phyloP scores from a whole-genome alignment of 2,113 vertebrate genomes.

The Cygnus atratus region DNA sequence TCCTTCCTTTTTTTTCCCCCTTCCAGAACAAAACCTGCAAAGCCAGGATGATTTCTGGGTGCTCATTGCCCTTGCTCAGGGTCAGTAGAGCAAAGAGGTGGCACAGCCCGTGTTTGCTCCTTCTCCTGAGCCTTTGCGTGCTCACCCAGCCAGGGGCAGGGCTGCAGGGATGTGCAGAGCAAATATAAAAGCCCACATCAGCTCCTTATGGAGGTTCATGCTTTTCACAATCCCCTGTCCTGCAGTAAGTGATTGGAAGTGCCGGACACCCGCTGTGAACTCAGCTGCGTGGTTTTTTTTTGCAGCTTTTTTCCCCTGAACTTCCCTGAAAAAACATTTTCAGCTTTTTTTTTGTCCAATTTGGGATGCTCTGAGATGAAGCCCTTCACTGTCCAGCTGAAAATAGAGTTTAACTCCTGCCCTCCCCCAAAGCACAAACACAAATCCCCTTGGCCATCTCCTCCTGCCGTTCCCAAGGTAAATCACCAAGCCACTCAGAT shows the following conservation, averaged over 20 bases:
- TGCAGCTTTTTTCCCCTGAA: too few species aligned
- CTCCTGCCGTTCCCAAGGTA: not conserved
- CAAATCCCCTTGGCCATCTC: not conserved
- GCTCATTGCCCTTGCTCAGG: not conserved
- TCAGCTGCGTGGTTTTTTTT: not conserved
- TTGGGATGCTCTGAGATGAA: not conserved
- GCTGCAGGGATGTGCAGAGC: not conserved
- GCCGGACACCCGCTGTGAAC: rapidly evolving
- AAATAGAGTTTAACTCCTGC: too few species aligned
- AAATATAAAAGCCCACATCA: not conserved
- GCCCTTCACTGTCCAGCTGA: not conserved
- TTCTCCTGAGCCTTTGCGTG: not conserved
- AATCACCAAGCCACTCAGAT: not conserved
- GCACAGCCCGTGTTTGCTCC: not conserved
- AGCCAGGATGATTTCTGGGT: not conserved
- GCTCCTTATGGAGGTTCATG: not conserved
- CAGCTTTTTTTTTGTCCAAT: not conserved
- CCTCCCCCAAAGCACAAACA: not conserved
- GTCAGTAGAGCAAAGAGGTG: not conserved
- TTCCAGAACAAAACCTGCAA: not conserved
- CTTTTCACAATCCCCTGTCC: not conserved
- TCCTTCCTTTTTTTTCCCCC: not conserved
- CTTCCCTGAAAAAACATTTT: not conserved
- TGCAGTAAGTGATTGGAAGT: not conserved
- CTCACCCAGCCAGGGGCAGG: not conserved